phyloP scores from a whole-genome alignment of 2,113 vertebrate genomes.

The Ariopsis seemanni region DNA sequence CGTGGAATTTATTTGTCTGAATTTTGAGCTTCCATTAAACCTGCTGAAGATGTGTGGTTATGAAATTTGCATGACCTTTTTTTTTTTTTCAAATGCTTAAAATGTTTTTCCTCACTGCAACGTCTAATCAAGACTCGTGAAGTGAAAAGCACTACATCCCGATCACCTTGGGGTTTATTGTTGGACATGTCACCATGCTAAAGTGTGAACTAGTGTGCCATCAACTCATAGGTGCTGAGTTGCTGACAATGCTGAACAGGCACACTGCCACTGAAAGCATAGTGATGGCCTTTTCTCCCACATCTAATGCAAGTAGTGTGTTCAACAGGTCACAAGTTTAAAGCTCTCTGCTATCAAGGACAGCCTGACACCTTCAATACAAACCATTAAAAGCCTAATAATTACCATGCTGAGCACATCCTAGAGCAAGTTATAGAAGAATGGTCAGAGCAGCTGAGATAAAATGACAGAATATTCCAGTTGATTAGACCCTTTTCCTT shows the following conservation, averaged over 20 bases:
- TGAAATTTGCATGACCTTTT: background rate
- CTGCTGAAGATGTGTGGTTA: background rate
- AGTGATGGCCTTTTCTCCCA: conserved; percentile 32
- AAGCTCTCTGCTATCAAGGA: conserved; percentile 14
- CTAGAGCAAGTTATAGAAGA: background rate
- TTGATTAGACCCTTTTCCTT: background rate
- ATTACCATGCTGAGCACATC: background rate
- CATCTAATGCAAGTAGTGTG: conserved; percentile 12
- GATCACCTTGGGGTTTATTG: conserved; percentile 23
- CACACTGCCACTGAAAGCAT: conserved; percentile 26
- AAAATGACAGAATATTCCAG: background rate
- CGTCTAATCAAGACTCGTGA: background rate
- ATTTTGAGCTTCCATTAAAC: background rate
- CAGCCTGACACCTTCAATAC: conserved; percentile 13
- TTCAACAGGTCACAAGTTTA: background rate
- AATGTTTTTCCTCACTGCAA: background rate
- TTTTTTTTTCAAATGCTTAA: background rate
- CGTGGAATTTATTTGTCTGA: background rate
- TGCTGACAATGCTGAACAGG: conserved; percentile 41
- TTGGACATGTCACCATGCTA: conserved; percentile 41
- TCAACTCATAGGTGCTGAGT: conserved; percentile 50
- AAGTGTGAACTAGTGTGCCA: conserved; percentile 43
- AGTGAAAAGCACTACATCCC: background rate
- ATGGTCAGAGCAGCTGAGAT: background rate
- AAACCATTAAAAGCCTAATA: background rate